Evolutionary conservation across 2,888 invertebrate species (phyloP).

Genomic region (Ypsolopha sequella): DNA sequence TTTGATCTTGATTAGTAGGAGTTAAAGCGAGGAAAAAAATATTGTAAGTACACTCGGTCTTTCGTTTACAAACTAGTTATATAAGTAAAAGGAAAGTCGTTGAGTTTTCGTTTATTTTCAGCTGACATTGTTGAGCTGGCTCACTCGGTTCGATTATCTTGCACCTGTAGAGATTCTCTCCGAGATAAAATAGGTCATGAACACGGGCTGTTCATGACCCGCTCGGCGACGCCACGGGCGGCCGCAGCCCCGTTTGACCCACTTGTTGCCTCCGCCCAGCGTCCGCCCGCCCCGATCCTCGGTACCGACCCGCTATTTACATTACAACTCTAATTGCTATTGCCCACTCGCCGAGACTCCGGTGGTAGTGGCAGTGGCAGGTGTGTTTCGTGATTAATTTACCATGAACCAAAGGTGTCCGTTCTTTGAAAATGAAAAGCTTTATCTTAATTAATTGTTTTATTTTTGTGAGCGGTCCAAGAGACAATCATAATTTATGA

Average conservation of each 20-base stretch:
- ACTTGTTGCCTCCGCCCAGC: constrained; percentile 53
- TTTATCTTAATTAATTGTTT: too few relatives aligned
- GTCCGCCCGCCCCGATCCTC: constrained; percentile 16
- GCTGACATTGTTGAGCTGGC: too few relatives aligned
- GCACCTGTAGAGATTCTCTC: constrained; percentile 28
- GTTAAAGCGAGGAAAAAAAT: too few relatives aligned
- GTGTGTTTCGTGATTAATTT: too few relatives aligned
- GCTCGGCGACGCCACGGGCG: constrained; percentile 16
- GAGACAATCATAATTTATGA: too few relatives aligned
- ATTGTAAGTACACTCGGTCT: too few relatives aligned
- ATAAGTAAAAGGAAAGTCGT: neutral
- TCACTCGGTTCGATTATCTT: constrained; percentile 18
- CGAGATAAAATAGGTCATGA: constrained; percentile 64
- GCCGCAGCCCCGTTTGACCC: constrained; percentile 47
- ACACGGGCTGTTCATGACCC: constrained; percentile 57
- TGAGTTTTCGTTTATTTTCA: too few relatives aligned
- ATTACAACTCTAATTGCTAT: constrained; percentile 27
- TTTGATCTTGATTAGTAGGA: too few relatives aligned
- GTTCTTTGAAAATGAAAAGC: too few relatives aligned
- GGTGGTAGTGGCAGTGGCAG: too few relatives aligned
- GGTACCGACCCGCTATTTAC: constrained; percentile 38
- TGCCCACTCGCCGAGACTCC: neutral
- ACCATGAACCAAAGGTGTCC: too few relatives aligned
- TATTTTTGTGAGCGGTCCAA: too few relatives aligned
- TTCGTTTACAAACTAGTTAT: neutral